Evolutionary conservation across 2,113 vertebrate species (phyloP).

Genomic region (Sporophila hypoxantha): DNA sequence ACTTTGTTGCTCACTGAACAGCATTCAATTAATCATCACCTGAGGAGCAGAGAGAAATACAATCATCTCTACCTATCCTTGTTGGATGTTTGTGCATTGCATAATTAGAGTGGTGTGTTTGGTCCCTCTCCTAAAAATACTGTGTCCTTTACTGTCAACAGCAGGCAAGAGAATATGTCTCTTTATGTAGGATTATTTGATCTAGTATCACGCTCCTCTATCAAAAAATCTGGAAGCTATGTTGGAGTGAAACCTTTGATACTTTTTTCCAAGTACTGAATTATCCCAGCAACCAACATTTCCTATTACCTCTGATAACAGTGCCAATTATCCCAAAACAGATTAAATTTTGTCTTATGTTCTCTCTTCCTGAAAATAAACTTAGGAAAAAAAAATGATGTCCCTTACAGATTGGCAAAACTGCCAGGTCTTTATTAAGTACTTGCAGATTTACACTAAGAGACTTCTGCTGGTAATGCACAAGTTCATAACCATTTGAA

Average conservation of each 20-base stretch:
- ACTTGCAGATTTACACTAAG: background rate
- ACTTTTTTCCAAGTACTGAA: background rate
- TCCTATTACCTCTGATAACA: background rate
- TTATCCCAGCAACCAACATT: background rate
- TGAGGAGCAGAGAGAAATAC: background rate
- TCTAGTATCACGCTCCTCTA: fast-evolving
- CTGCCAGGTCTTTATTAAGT: background rate
- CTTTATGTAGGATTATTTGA: background rate
- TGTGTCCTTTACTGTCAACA: background rate
- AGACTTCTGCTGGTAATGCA: background rate
- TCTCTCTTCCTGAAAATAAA: background rate
- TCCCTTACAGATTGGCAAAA: background rate
- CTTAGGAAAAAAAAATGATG: background rate
- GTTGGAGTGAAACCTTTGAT: background rate
- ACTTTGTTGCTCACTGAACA: background rate
- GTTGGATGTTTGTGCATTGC: background rate
- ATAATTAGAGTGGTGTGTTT: background rate
- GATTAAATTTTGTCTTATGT: background rate
- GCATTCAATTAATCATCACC: background rate
- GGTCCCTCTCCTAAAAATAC: background rate
- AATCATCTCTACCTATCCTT: background rate
- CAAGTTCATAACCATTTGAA: background rate
- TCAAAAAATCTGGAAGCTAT: background rate
- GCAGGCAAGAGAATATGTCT: background rate
- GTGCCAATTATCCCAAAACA: background rate